Percentiles rank a stretch among this genome's conserved stretches.
Evolutionary conservation across 2,113 vertebrate genomes (phyloP).

Genomic region (Chrysemys picta): DNA sequence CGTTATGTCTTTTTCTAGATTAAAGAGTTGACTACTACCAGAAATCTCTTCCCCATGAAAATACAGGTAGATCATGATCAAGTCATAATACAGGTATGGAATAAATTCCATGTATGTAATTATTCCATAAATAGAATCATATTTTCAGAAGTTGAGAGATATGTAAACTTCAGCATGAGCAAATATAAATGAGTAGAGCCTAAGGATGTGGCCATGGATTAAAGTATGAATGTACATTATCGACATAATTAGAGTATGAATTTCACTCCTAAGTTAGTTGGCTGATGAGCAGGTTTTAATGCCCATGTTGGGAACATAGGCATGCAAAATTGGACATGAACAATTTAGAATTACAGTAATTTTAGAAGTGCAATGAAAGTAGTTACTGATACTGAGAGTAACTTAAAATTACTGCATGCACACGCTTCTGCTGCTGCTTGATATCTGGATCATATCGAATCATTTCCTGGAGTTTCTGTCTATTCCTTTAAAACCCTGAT

Average conservation of each 20-base stretch:
- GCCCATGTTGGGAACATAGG: background rate
- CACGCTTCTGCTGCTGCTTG: background rate
- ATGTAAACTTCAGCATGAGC: background rate
- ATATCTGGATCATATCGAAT: background rate
- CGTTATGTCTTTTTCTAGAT: background rate
- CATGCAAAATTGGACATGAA: background rate
- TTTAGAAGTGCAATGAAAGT: background rate
- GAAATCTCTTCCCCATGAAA: background rate
- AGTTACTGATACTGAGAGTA: background rate
- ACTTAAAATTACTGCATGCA: background rate
- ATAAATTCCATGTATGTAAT: background rate
- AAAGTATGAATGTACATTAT: background rate
- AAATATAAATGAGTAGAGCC: background rate
- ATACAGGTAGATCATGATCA: background rate
- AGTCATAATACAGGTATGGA: background rate
- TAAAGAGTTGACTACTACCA: background rate
- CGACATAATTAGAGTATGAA: background rate
- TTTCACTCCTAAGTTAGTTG: background rate
- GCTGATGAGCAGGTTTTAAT: background rate
- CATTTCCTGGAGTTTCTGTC: background rate
- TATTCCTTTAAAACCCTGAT: background rate
- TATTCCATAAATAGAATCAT: background rate
- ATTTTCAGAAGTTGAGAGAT: background rate
- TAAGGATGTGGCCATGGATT: background rate
- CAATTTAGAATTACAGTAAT: background rate